A percentile compares a stretch with the other conserved stretches of the same genome.
Conservation (phyloP, 2,888 invertebrate species). For the Macaria notata region DNA sequence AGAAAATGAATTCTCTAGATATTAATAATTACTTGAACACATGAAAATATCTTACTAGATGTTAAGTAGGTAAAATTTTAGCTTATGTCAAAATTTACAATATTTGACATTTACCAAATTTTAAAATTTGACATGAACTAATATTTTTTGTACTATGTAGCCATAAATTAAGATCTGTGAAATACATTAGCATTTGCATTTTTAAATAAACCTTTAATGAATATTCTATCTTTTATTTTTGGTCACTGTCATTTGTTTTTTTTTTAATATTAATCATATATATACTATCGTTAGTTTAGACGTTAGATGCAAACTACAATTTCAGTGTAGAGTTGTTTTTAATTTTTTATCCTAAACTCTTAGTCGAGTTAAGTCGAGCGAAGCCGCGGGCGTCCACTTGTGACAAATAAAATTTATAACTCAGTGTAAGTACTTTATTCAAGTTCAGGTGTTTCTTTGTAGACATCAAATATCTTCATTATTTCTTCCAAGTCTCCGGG, state of each 20-base stretch:
- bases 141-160: constrained; percentile 4
- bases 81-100: background rate
- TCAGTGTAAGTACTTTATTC: background rate
- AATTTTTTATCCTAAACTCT: no score
- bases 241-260: no score
- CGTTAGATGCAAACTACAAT: background rate
- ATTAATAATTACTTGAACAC: background rate
- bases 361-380: no score
- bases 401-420: background rate
- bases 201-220: constrained; percentile 24
- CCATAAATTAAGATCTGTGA: constrained; percentile 12
- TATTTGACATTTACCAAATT: background rate
- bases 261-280: no score
- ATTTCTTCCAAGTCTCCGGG: background rate
- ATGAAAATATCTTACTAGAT: background rate
- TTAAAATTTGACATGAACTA: background rate
- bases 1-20: background rate
- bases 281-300: background rate
- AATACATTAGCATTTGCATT: constrained; percentile 22
- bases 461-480: constrained; percentile 3
- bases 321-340: background rate
- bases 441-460: background rate
- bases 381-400: background rate
- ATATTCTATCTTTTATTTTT: background rate
- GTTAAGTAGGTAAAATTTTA: background rate